Base-by-base conservation (phyloP, 2,113 vertebrate species). In the Oncorhynchus mykiss region DNA sequence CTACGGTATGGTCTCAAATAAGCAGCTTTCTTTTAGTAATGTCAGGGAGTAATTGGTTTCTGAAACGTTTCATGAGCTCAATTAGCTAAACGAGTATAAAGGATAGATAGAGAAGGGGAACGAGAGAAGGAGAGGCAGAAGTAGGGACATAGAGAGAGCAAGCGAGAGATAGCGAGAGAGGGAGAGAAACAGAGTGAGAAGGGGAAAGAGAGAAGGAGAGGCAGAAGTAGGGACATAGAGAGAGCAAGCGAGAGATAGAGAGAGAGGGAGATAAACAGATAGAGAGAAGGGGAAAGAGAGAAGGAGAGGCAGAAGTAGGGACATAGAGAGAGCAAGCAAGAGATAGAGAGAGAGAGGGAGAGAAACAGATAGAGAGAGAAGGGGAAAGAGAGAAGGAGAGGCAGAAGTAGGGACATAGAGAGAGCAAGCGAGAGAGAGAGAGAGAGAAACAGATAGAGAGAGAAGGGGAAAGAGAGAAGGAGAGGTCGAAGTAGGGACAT, bases 21-120 rank as follows among this genome's bases (percentile, higher is more conserved):
- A 51, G 49, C 13, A 13, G 12, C 49, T 51, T 51, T 51, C 13
- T 20, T 60, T 92, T 90, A 87, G 87, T 88, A 90, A 88, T 89
- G 87, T 88, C 88, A 89, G 72, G 54, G 86, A 87, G 87, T 92
- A 93, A 93, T 92, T 90, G 90, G 83, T 89, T 92, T 88, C 82
- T 88, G 89, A 90, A 89, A 90, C 84, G 91, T 92, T 91, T 80
- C 82, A 83, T 86, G 83, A 86, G 86, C 86, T 89, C 91, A 91
- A 93, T 93, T 91, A 92, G 91, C 90, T 88, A 90, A 92, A 89
- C 82, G 84, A 87, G 85, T 85, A 83, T 86, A 78, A 83, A 82
- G 84, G 88, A 91, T 87, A 80, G 48, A 57, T 75, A 14, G 71
- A 39, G 73, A 70, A 68, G 65, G 68, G 73, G 64, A 65, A 70